phyloP scores from a whole-genome alignment of 2,113 vertebrate genomes.

The Sturnus vulgaris region DNA sequence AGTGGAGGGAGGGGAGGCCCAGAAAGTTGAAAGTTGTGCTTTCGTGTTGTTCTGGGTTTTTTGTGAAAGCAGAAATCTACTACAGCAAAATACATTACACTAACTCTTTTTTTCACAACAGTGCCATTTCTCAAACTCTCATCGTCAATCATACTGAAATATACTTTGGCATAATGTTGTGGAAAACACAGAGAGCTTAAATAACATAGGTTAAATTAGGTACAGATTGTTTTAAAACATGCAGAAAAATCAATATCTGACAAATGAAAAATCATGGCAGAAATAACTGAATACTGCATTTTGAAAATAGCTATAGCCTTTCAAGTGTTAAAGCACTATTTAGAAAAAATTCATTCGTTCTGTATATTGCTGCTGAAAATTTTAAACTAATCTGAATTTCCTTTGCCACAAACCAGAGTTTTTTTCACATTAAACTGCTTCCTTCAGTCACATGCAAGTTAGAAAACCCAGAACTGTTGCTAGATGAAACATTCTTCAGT shows the following conservation, averaged over 20 bases:
- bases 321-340: not conserved
- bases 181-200: constrained; percentile 4
- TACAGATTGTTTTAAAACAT: constrained; percentile 45
- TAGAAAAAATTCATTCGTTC: not conserved
- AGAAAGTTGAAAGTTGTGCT: not conserved
- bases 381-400: not conserved
- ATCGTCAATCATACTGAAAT: not conserved
- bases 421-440: not conserved
- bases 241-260: not conserved
- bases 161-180: constrained; percentile 26
- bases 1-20: fast-evolving
- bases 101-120: not conserved
- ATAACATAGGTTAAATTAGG: constrained; percentile 33
- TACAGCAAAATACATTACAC: not conserved
- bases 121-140: not conserved
- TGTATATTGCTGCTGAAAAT: not conserved
- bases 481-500: constrained; percentile 12
- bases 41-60: not conserved
- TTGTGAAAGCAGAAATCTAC: not conserved
- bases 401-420: not conserved
- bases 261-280: not conserved
- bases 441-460: not conserved
- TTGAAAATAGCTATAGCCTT: not conserved
- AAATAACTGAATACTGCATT: not conserved
- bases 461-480: constrained; percentile 23